Evolutionary conservation across 2,888 invertebrate species (phyloP).

Genomic region (Microctonus brassicae): DNA sequence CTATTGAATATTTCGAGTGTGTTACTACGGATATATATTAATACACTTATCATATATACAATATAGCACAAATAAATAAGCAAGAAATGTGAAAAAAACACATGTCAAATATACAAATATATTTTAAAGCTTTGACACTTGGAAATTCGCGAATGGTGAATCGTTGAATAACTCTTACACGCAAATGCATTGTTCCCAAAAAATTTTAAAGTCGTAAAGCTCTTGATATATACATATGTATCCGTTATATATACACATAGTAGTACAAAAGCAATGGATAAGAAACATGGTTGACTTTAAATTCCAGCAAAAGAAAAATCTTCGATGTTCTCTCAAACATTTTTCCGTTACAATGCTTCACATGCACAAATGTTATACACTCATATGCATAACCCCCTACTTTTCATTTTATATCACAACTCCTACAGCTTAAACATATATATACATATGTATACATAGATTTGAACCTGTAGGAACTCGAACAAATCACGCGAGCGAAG

Average conservation of each 20-base stretch:
- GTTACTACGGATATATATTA: no score
- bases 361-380: background rate
- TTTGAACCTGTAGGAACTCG: constrained; percentile 27
- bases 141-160: background rate
- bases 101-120: background rate
- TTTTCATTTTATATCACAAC: background rate
- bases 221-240: background rate
- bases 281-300: background rate
- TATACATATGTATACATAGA: background rate
- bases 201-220: background rate
- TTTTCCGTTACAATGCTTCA: background rate
- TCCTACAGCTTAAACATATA: background rate
- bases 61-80: no score
- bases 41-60: no score
- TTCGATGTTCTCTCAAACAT: background rate
- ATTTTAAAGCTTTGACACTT: background rate
- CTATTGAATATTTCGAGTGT: no score
- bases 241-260: background rate
- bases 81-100: background rate
- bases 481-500: constrained; percentile 42
- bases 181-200: background rate
- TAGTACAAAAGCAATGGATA: background rate
- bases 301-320: background rate
- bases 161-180: background rate
- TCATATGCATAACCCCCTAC: background rate